Evolutionary conservation across 2,797 vertebrate species (phyloP), one percentile per base, ranked within the genome.

Genomic region (Eidolon dupreanum): DNA sequence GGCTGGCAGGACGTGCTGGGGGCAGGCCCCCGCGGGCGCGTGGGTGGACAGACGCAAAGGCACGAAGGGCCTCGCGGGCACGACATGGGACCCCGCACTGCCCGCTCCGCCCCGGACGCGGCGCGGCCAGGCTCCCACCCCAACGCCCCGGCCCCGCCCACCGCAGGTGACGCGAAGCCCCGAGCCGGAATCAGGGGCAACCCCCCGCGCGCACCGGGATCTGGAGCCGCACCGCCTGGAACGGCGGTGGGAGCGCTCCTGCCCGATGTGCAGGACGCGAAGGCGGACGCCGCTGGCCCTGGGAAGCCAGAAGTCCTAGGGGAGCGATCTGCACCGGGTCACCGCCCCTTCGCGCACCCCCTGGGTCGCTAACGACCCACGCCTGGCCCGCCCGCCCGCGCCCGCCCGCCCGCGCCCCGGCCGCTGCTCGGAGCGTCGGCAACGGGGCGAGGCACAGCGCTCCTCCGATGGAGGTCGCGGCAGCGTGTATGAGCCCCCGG

Each of bases 201-300:
- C 20, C 20, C 38, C 20, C 2, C 1, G n/a, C 0, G 15, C 6
- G 36, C 0, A 2, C 36, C n/a, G n/a, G n/a, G n/a, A n/a, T n/a
- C n/a, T n/a, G n/a, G n/a, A n/a, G n/a, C n/a, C n/a, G n/a, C n/a
- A n/a, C n/a, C n/a, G n/a, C n/a, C n/a, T n/a, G n/a, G n/a, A n/a
- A n/a, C n/a, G n/a, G n/a, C n/a, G n/a, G n/a, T n/a, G n/a, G n/a
- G 13, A 8, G 31, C 3, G 15, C 31, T 9, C 43, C 38, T 36
- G 6, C 51, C 0, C 3, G 68, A 65, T 0, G 31, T 33, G 16
- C 8, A 41, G 46, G 73, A 8, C 41, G 78, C 71, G 7, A 84
- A 92, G 38, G 87, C 15, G 19, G 57, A 38, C 1, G 7, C 0
- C n/a, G 5, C 13, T 1, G 7, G n/a, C n/a, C n/a, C 55, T 20